phyloP scores from a whole-genome alignment of 2,113 vertebrate genomes.

The Lynx canadensis region DNA sequence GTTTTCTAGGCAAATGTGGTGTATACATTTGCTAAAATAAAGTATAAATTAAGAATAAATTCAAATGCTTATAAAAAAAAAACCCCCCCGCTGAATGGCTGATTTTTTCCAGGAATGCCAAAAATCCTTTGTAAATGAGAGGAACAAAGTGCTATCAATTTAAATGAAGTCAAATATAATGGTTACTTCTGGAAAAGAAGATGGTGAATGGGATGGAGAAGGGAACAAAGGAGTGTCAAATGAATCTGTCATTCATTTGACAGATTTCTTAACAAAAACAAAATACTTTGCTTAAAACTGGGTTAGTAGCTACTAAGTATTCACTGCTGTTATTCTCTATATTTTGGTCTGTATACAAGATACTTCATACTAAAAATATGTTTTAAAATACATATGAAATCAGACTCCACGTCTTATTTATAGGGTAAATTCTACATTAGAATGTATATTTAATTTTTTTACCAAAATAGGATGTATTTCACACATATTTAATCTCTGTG shows the following conservation, averaged over 20 bases:
- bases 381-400: background rate
- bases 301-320: background rate
- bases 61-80: background rate
- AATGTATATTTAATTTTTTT: background rate
- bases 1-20: background rate
- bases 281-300: background rate
- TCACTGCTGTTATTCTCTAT: background rate
- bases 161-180: constrained; percentile 31
- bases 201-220: background rate
- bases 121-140: background rate
- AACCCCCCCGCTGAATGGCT: background rate
- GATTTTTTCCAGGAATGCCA: background rate
- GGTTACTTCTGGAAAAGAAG: background rate
- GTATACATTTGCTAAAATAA: background rate
- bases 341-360: background rate
- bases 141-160: background rate
- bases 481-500: background rate
- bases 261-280: constrained; percentile 3
- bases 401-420: background rate
- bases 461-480: background rate
- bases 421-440: background rate
- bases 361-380: background rate
- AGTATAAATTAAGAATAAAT: constrained; percentile 14
- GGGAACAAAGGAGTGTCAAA: background rate
- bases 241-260: background rate